Evolutionary conservation across 2,888 invertebrate genomes (phyloP), one percentile per base, ranked within the genome.

Genomic region (Eumerus sabulonum): DNA sequence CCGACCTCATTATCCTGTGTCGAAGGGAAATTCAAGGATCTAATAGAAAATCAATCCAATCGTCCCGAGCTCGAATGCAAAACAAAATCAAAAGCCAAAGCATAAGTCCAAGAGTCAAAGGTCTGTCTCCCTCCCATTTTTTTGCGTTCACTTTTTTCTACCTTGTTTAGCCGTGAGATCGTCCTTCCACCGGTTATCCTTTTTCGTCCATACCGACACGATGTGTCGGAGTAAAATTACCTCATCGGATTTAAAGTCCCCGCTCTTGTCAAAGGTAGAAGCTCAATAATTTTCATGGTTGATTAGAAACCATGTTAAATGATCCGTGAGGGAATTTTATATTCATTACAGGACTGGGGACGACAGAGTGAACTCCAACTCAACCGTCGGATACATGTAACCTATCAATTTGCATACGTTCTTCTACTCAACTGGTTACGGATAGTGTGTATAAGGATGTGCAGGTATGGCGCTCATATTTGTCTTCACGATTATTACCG

Each of bases 301-400:
- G 79, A 79, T 79, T 79, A 64, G 79, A 64, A 79, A 68, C 56
- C 74, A 60, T 66, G 56, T 73, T 60, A 70, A 79, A 64, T 74
- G 68, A 73, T 79, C 60, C 19, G 79, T 64, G 47, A 74, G 50
- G 42, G 50, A 60, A 70, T 59, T 73, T 60, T 57, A 73, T 63
- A 68, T 73, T 73, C 68, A 77, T 77, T 67, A 77, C 66, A 53
- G 59, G 47, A 13, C 18, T 18, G 45, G 16, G 27, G 40, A 42
- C 48, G 45, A 47, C 44, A 47, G 27, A 42, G 56, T 35, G 56
- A 40, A 40, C 40, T 40, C 11, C 40, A 4, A 27, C 27, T 27
- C 7, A 27, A 7, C 27, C 3, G 2, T 2, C 27, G 27, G 27
- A 7, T 27, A 40, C n/a, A 1, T 50, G 50, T 62, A 56, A 48